Evolutionary conservation across 1,140 invertebrate species (phyloP).

Genomic region (Caenorhabditis inopinata): DNA sequence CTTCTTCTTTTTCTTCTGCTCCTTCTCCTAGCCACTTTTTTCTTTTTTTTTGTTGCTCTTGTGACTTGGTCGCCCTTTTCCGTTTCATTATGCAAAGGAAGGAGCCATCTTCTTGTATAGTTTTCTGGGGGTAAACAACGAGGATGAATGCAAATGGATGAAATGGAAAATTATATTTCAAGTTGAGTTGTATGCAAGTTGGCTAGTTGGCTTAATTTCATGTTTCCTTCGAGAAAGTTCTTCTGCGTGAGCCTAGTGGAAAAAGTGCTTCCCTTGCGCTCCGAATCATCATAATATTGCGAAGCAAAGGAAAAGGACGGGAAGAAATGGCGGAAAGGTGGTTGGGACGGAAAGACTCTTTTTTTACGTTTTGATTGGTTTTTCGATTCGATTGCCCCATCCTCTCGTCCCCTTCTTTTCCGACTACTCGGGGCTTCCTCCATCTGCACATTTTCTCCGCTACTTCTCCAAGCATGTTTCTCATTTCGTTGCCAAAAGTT

Average conservation of each 20-base stretch:
- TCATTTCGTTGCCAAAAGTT: background rate
- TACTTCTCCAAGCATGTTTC: background rate
- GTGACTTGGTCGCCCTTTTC: background rate
- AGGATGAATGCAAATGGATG: constrained; percentile 14
- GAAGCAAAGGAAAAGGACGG: background rate
- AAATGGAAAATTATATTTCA: background rate
- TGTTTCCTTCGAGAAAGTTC: background rate
- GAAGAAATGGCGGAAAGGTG: background rate
- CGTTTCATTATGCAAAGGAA: constrained; percentile 25
- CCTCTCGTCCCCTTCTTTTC: background rate
- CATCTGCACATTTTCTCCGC: constrained; percentile 7
- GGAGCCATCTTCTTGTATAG: background rate
- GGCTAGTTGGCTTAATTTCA: constrained; percentile 6
- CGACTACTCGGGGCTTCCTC: constrained; percentile 15
- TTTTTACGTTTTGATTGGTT: constrained; percentile 27
- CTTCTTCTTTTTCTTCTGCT: background rate
- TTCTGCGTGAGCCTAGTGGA: background rate
- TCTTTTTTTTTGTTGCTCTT: background rate
- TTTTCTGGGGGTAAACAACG: constrained; percentile 16
- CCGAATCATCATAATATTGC: constrained; percentile 15
- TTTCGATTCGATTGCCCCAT: constrained; percentile 27
- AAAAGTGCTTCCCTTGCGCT: background rate
- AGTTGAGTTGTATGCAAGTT: background rate
- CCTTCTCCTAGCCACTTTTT: background rate
- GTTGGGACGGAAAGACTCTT: background rate